phyloP scores from a whole-genome alignment of 2,113 vertebrate genomes.

The Stomatorhinus ivindoensis region DNA sequence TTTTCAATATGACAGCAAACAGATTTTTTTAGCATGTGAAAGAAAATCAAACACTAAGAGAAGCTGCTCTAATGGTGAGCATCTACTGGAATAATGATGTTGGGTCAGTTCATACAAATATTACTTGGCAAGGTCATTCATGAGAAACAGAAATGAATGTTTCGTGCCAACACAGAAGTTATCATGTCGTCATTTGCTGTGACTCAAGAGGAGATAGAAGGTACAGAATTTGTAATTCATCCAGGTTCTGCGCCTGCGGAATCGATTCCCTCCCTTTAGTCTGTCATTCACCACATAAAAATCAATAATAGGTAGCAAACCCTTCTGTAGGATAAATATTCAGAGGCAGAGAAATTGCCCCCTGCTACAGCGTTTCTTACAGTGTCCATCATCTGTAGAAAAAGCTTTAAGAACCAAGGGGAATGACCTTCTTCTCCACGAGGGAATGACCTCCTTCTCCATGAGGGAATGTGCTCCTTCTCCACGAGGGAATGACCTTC shows the following conservation, averaged over 20 bases:
- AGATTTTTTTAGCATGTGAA: neutral
- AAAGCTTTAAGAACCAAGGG: neutral
- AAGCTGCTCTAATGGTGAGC: neutral
- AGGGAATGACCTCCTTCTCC: neutral
- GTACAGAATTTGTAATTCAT: constrained; percentile 19
- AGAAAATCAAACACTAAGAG: neutral
- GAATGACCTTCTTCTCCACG: neutral
- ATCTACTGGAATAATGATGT: neutral
- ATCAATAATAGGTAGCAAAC: constrained; percentile 21
- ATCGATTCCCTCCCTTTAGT: constrained; percentile 23
- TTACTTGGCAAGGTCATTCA: constrained; percentile 12
- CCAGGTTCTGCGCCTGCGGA: constrained; percentile 1
- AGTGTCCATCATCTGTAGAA: neutral
- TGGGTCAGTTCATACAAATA: neutral
- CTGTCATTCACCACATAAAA: constrained; percentile 17
- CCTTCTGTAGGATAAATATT: constrained; percentile 17
- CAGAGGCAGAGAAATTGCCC: neutral
- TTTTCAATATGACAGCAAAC: neutral
- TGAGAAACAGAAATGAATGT: neutral
- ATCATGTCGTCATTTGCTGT: constrained; percentile 19
- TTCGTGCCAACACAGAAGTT: constrained; percentile 22
- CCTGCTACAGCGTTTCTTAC: neutral
- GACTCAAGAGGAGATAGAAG: constrained; percentile 10
- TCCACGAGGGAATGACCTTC: neutral
- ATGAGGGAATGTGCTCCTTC: too few relatives aligned